phyloP scores from a whole-genome alignment of 2,113 vertebrate genomes.

The Lota lota region DNA sequence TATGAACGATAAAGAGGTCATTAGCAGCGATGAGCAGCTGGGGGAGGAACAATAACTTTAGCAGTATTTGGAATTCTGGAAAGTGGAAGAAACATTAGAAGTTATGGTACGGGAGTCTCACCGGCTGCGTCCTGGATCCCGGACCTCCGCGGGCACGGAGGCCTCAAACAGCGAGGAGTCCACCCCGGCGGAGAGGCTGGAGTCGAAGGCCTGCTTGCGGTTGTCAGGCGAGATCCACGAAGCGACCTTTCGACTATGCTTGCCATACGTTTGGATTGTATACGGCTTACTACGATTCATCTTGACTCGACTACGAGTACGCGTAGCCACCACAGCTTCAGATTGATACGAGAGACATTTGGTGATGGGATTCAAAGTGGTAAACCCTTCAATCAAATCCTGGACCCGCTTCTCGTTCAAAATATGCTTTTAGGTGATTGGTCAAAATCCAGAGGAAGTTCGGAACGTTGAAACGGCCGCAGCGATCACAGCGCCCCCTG shows the following conservation, averaged over 20 bases:
- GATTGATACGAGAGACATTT: background rate
- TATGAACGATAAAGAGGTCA: no score
- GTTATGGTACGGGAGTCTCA: no score
- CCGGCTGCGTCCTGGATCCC: no score
- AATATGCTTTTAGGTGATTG: constrained; percentile 44
- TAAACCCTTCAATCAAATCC: no score
- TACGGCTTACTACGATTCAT: constrained; percentile 51
- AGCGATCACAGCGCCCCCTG: constrained; percentile 31
- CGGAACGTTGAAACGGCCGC: no score
- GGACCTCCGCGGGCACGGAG: background rate
- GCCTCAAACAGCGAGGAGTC: constrained; percentile 51
- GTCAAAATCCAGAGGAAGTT: background rate
- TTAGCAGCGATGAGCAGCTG: no score
- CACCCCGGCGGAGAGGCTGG: constrained; percentile 39
- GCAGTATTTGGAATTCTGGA: no score
- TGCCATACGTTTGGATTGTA: constrained; percentile 69
- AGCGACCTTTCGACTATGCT: constrained; percentile 46
- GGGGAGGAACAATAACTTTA: no score
- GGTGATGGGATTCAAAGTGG: no score
- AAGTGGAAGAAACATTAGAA: no score
- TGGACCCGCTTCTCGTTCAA: constrained; percentile 55
- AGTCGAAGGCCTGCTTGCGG: constrained; percentile 64
- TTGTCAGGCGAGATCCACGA: constrained; percentile 64
- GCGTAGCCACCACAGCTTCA: no score
- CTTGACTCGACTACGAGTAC: no score